Conservation (phyloP, 2,888 invertebrate species). For the Chymomyza amoena region DNA sequence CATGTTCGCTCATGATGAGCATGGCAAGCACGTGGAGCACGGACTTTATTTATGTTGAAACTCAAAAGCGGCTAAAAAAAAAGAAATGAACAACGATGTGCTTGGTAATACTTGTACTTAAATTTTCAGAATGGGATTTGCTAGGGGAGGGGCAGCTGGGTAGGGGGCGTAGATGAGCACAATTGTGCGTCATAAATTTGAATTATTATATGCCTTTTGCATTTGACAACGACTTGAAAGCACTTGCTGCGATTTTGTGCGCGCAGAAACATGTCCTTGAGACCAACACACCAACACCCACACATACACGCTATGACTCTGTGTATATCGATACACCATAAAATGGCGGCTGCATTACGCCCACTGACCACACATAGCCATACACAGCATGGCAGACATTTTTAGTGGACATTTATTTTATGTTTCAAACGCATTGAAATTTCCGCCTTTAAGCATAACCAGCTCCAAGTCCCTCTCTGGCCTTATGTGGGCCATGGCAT, state of each 20-base stretch:
- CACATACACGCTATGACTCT: constrained; percentile 3
- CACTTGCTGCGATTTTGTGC: constrained; percentile 67
- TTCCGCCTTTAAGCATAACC: constrained; percentile 26
- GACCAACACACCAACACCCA: constrained; percentile 34
- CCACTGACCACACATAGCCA: constrained; percentile 36
- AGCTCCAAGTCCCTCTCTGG: neutral
- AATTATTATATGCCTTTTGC: constrained; percentile 71
- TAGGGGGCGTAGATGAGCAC: constrained; percentile 60
- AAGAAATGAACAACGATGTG: neutral
- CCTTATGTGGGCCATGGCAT: constrained; percentile 1
- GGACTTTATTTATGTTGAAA: constrained; percentile 59
- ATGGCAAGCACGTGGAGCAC: constrained; percentile 1
- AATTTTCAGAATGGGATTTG: neutral
- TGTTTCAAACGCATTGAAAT: constrained; percentile 71
- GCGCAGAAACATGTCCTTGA: constrained; percentile 63
- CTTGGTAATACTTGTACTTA: neutral
- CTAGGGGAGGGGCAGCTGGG: neutral
- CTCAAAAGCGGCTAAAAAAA: constrained; percentile 27
- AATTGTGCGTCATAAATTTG: constrained; percentile 73
- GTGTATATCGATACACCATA: constrained; percentile 24
- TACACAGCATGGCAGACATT: constrained; percentile 52
- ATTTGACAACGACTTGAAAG: constrained; percentile 72
- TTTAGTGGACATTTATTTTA: constrained; percentile 70
- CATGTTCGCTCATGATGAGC: constrained; percentile 61
- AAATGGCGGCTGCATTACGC: constrained; percentile 46